Base-by-base conservation (phyloP, 1,140 invertebrate genomes). In the Saxidomus purpurata region DNA sequence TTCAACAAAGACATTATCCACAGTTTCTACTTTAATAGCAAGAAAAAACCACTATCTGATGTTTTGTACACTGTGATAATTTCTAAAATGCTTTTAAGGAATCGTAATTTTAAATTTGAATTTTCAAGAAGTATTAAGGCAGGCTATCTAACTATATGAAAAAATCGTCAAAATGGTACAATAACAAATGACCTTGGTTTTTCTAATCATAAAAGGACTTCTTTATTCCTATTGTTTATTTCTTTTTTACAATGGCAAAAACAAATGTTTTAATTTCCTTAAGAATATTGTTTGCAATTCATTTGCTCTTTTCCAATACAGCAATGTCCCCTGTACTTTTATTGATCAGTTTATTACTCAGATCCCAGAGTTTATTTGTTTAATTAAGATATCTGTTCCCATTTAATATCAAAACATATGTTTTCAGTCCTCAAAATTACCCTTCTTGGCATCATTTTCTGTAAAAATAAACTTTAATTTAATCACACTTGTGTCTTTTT, bases 371-470 rank as follows among this genome's bases (percentile, higher is more conserved):
- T 67, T 82, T 82, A 82, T 63, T 67, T 82, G 80, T 40, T 79
- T 82, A 82, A 85, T 85, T 74, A 85, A 85, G 83, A 49, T 69
- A 61, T 55, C 40, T 49, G 67, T 74, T 74, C 6, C 83, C 49
- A 79, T 63, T 71, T 52, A 85, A 69, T 85, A 85, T 85, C 43
- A 85, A 85, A 85, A 85, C 83, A 85, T 85, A 85, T 85, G 83
- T 85, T 85, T 71, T 85, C 19, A 49, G 36, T 59, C 47, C 25
- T 74, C 43, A 85, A 52, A 55, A 63, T 63, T 74, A 55, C 83
- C 67, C 63, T 55, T 74, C 40, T 71, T 85, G 83, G 69, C 63
- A 85, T 40, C 52, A 43, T 79, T 43, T 38, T 74, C 83, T 47
- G 83, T 85, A 55, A 55, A 85, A 74, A 74, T 85, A 85, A 85